phyloP scores from a whole-genome alignment of 2,797 vertebrate genomes.

The Mormyrus proboscirostris region DNA sequence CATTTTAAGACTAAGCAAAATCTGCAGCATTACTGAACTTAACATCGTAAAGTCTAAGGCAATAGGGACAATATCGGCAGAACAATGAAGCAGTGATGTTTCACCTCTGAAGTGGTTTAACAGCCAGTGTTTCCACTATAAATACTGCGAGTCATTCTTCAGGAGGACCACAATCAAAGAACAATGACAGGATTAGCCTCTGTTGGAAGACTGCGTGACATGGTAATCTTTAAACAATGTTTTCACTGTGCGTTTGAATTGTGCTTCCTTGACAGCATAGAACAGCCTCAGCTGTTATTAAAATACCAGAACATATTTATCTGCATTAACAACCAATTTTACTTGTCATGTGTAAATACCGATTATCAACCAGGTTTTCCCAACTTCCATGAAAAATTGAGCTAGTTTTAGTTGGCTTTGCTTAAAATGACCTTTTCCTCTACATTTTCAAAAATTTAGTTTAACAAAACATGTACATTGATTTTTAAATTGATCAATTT shows the following conservation, averaged over 20 bases:
- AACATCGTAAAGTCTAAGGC: neutral
- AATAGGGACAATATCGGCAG: neutral
- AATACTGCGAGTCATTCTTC: neutral
- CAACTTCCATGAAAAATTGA: neutral
- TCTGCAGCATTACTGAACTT: neutral
- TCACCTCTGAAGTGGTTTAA: constrained; percentile 7
- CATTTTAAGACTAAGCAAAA: neutral
- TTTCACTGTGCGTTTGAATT: neutral
- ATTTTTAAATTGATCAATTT: neutral
- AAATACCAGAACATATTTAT: neutral
- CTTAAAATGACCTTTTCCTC: neutral
- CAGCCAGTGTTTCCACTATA: neutral
- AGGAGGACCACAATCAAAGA: neutral
- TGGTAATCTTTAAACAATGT: constrained; percentile 3
- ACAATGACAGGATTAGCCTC: constrained; percentile 4
- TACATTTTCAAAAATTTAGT: neutral
- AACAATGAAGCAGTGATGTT: constrained; percentile 5
- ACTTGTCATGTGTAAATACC: neutral
- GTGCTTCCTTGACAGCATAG: neutral
- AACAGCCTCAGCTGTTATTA: neutral
- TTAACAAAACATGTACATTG: neutral
- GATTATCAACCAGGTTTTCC: neutral
- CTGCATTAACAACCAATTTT: neutral
- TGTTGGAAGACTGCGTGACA: neutral
- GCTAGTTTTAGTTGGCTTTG: neutral